A percentile compares a stretch with the other conserved stretches of the same genome.
Evolutionary conservation across 2,888 invertebrate species (phyloP).

Genomic region (Bedellia somnulentella): DNA sequence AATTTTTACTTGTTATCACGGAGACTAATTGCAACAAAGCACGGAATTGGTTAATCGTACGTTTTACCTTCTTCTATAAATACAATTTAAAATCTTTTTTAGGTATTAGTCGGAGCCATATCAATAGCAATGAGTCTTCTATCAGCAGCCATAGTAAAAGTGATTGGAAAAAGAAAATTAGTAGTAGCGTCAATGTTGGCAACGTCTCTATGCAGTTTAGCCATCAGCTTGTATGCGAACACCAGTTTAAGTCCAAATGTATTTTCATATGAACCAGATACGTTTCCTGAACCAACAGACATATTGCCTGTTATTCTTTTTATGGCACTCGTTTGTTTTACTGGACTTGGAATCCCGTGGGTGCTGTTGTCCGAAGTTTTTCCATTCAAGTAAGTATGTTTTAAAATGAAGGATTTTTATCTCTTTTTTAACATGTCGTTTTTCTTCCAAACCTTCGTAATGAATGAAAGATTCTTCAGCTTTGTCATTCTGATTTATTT

Average conservation of each 20-base stretch:
- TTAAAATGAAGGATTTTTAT: no score
- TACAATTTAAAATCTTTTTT: no score
- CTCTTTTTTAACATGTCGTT: no score
- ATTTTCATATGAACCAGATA: slow-evolving; percentile 34
- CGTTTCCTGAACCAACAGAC: slow-evolving; percentile 37
- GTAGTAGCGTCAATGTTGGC: slow-evolving; percentile 30
- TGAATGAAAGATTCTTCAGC: no score
- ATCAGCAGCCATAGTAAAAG: slow-evolving; percentile 33
- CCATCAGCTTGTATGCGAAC: slow-evolving; percentile 31
- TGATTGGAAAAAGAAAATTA: slow-evolving; percentile 38
- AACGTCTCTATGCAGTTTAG: slow-evolving; percentile 25
- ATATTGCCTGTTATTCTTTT: slow-evolving; percentile 38
- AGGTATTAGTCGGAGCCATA: slow-evolving; percentile 37
- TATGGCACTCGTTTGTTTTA: slow-evolving; percentile 34
- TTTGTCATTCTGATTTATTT: no score
- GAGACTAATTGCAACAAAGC: no score
- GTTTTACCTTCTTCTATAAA: no score
- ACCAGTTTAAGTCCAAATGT: slow-evolving; percentile 20
- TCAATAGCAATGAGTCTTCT: slow-evolving; percentile 32
- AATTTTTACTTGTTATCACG: no score
- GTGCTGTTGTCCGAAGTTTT: slow-evolving; percentile 60
- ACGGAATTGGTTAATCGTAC: no score
- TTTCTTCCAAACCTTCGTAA: no score
- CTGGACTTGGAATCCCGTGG: slow-evolving; percentile 54
- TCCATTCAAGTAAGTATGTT: slow-evolving; percentile 47